Evolutionary conservation across 2,113 vertebrate genomes (phyloP).

Genomic region (Seriola dumerili): DNA sequence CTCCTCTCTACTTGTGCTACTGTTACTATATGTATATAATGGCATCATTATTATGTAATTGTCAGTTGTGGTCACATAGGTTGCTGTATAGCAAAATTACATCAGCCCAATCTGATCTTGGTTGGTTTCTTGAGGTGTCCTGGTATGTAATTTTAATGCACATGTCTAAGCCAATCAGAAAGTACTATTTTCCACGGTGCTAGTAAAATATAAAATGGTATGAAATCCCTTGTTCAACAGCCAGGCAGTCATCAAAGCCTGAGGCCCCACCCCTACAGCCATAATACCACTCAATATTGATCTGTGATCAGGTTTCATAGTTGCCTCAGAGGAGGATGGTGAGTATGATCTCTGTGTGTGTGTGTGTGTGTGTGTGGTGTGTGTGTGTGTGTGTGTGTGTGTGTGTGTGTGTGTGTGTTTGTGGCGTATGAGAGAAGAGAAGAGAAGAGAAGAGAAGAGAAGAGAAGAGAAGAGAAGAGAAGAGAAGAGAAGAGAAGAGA

Average conservation of each 20-base stretch:
- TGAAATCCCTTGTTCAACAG: constrained; percentile 22
- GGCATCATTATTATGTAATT: neutral
- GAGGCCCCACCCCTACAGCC: constrained; percentile 32
- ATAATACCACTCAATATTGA: constrained; percentile 72
- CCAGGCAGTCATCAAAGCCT: constrained; percentile 9
- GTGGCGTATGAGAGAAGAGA: no score
- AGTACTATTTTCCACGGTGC: neutral
- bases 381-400: neutral
- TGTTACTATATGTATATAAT: neutral
- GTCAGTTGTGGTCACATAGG: neutral
- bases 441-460: no score
- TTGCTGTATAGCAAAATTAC: neutral
- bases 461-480: no score
- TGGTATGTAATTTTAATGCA: neutral
- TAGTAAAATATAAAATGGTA: constrained; percentile 10
- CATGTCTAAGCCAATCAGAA: neutral
- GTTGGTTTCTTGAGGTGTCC: neutral
- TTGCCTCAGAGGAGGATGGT: constrained; percentile 51
- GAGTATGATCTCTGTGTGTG: constrained; percentile 48
- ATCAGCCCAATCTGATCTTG: neutral
- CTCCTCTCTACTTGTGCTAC: neutral
- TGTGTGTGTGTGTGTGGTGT: constrained; percentile 17
- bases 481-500: neutral
- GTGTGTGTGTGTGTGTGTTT: neutral
- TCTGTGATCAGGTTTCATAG: constrained; percentile 76